Base-by-base conservation (phyloP, 1,140 invertebrate genomes). In the Telenomus remus region DNA sequence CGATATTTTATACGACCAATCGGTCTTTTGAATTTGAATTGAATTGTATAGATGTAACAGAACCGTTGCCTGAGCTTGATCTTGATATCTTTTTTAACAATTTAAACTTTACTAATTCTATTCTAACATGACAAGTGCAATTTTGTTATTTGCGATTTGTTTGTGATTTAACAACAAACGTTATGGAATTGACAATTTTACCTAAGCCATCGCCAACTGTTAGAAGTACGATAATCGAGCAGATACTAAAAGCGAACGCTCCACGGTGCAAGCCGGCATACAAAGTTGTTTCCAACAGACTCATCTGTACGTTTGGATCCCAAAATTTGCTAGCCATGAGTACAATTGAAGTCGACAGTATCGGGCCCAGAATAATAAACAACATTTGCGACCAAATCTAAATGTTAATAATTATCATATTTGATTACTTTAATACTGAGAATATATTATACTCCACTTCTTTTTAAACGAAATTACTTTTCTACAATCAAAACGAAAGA, bases 131-230 rank as follows among this genome's bases (percentile, higher is more conserved):
- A 27, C 19, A 27, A 27, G 19, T 27, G 19, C 19, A 27, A 27
- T 27, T 1, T 27, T 27, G 1, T 27, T 3, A 27, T 27, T 27
- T 6, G 19, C 19, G 19, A 27, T 27, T 27, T 39, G 37, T 39
- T 39, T 39, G 1, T 39, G n/a, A n/a, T n/a, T n/a, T n/a, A n/a
- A n/a, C 9, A 39, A 9, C 9, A 2, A 11, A n/a, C 3, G 37
- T 39, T 39, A 39, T 11, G 37, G 37, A 39, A 39, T 9, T 11
- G 37, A 39, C 2, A n/a, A 56, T 48, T 66, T 74, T 80, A 81
- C 81, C 66, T 42, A 81, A 78, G 39, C 78, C 81, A 60, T 78
- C 57, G 19, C 80, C 80, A 12, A 83, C 47, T 9, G 81, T 81
- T 16, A 83, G 43, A 0, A 81, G 34, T 59, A 79, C 12, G 15